Conservation (phyloP, 2,888 invertebrate genomes). For the Plagodis pulveraria region DNA sequence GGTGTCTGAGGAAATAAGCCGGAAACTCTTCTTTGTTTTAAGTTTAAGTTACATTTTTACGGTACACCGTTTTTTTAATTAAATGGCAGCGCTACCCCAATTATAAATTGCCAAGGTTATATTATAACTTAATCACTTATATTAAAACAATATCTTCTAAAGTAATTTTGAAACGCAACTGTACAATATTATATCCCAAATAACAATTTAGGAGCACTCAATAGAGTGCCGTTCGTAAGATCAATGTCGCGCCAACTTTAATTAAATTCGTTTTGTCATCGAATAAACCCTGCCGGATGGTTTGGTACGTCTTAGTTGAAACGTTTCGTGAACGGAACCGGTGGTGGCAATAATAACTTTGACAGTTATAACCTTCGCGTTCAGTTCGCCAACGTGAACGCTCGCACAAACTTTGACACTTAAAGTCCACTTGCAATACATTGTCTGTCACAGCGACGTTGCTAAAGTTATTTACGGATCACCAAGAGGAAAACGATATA, state of each 20-base stretch:
- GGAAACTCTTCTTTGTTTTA: constrained; percentile 20
- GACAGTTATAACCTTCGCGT: constrained; percentile 68
- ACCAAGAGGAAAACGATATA: constrained; percentile 20
- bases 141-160: constrained; percentile 4
- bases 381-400: constrained; percentile 56
- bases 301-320: constrained; percentile 34
- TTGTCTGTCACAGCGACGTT: constrained; percentile 52
- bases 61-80: constrained; percentile 14
- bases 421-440: constrained; percentile 59
- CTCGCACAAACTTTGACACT: constrained; percentile 70
- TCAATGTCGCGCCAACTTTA: constrained; percentile 55
- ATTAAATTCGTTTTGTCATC: constrained; percentile 62
- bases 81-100: background rate
- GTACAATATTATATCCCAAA: constrained; percentile 9
- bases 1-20: constrained; percentile 25
- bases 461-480: constrained; percentile 39
- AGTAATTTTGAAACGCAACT: constrained; percentile 28
- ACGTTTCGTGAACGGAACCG: constrained; percentile 54
- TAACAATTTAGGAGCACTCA: constrained; percentile 42
- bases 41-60: constrained; percentile 11
- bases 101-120: background rate
- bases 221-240: constrained; percentile 48
- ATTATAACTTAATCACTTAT: constrained; percentile 3
- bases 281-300: constrained; percentile 47
- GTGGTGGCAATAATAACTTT: constrained; percentile 66